Conservation (phyloP, 2,797 vertebrate genomes). For the Garrulus glandarius region DNA sequence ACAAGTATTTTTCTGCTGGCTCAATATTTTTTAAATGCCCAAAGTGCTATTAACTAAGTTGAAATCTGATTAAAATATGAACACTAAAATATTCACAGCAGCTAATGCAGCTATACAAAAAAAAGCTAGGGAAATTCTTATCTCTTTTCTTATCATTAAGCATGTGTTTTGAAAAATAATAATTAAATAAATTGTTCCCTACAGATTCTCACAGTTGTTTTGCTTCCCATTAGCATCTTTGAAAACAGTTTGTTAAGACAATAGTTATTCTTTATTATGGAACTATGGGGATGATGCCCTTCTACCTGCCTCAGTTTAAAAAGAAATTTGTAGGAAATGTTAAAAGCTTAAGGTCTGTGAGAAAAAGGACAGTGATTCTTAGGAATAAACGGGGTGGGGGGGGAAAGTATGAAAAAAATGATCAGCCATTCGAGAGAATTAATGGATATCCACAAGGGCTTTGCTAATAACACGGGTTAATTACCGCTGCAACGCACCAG, state of each 20-base stretch:
- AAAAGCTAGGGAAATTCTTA: conserved; percentile 1
- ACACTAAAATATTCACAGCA: conserved; percentile 3
- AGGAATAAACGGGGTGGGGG: conserved; percentile 63
- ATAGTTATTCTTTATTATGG: conserved; percentile 25
- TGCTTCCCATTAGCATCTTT: conserved; percentile 39
- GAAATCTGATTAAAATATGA: conserved; percentile 68
- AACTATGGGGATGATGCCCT: background rate
- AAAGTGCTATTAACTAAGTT: conserved; percentile 70
- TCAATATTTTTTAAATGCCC: conserved; percentile 73
- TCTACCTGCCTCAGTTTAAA: conserved; percentile 14
- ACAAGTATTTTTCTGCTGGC: conserved; percentile 73
- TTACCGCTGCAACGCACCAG: conserved; percentile 86
- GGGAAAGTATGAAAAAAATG: conserved; percentile 55
- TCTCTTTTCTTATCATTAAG: conserved; percentile 27
- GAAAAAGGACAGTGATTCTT: conserved; percentile 67
- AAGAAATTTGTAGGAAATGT: conserved; percentile 30
- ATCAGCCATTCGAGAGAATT: conserved; percentile 79
- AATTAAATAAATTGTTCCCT: conserved; percentile 61
- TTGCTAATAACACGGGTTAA: conserved; percentile 92
- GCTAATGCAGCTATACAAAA: background rate
- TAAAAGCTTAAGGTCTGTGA: background rate
- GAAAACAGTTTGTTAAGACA: conserved; percentile 46
- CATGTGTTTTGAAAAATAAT: conserved; percentile 55
- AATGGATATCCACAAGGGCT: conserved; percentile 81
- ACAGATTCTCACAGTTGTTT: conserved; percentile 38